phyloP scores from a whole-genome alignment of 35 echinoderm and acorn worm genomes.

The Ptychodera flava region DNA sequence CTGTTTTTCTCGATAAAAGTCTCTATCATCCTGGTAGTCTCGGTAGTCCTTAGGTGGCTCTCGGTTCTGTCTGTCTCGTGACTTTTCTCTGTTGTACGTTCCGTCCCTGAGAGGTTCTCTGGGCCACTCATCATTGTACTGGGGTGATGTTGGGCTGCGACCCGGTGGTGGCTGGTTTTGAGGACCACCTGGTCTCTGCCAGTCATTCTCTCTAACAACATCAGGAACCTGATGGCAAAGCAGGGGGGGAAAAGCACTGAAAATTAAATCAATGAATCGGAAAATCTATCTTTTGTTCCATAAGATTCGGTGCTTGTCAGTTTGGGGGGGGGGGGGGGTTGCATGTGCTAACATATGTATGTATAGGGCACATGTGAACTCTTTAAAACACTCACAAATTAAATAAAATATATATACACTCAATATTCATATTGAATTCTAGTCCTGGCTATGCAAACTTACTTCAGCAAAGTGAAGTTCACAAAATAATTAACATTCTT shows the following conservation, averaged over 20 bases:
- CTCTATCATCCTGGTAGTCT: not conserved
- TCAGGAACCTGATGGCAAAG: conserved; percentile 32
- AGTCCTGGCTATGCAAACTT: too few species aligned
- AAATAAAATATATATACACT: too few species aligned
- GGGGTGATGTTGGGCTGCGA: not conserved
- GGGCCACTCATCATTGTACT: not conserved
- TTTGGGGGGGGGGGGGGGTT: too few species aligned
- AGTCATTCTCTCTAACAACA: conserved; percentile 45
- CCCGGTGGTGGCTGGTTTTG: not conserved
- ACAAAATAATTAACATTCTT: too few species aligned
- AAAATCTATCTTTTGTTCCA: conserved; percentile 5
- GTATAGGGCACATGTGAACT: too few species aligned
- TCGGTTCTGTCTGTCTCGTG: not conserved
- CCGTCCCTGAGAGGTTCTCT: not conserved
- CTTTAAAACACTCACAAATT: too few species aligned
- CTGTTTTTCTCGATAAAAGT: not conserved
- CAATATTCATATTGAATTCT: too few species aligned
- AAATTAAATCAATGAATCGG: not conserved
- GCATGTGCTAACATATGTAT: too few species aligned
- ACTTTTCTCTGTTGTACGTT: not conserved
- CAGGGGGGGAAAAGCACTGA: not conserved
- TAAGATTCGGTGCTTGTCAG: too few species aligned
- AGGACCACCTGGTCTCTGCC: not conserved
- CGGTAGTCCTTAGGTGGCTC: not conserved
- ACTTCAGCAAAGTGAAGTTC: too few species aligned